A percentile compares a stretch with the other conserved stretches of the same genome.
These are phyloP conservation scores for Pardosa pseudoannulata DNA, from an alignment of 2,888 invertebrate species.

Conservation along the genomic window DNA sequence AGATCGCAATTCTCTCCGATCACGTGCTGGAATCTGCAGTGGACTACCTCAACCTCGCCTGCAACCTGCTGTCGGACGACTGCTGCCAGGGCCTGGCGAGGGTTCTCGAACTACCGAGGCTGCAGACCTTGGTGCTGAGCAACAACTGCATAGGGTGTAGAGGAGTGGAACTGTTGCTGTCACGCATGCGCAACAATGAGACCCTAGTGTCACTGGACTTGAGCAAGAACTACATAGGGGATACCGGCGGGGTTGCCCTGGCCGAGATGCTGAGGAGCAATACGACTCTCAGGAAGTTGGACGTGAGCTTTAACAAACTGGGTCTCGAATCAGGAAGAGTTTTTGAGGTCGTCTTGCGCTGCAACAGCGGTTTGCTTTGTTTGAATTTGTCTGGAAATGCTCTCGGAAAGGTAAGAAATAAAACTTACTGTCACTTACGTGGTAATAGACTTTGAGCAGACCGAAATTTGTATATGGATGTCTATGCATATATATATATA, in stretches of 20 bases:
- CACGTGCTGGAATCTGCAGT: neutral
- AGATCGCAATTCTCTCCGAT: neutral
- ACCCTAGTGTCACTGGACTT: neutral
- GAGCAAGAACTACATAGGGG: slow-evolving; percentile 24
- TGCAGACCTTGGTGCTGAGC: slow-evolving; percentile 26
- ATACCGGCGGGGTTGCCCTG: slow-evolving; percentile 21
- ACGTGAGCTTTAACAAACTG: slow-evolving; percentile 39
- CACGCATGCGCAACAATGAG: neutral
- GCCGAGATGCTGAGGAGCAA: slow-evolving; percentile 5
- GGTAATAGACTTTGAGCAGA: too few relatives aligned
- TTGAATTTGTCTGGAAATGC: slow-evolving; percentile 47
- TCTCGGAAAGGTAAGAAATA: slow-evolving; percentile 44
- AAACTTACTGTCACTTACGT: too few relatives aligned
- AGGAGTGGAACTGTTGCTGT: neutral
- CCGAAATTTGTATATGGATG: too few relatives aligned
- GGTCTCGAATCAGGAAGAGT: neutral
- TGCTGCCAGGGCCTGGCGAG: slow-evolving; percentile 6
- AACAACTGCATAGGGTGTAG: slow-evolving; percentile 30
- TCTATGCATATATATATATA: too few relatives aligned
- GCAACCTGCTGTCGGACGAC: slow-evolving; percentile 24
- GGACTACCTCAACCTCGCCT: slow-evolving; percentile 20
- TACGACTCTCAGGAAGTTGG: neutral
- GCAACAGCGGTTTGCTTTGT: slow-evolving; percentile 11
- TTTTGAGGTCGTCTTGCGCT: slow-evolving; percentile 16
- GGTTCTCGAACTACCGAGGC: slow-evolving; percentile 1